These are phyloP conservation scores for Chaetodon auriga DNA, from an alignment of 2,113 vertebrate species.

Conservation along the genomic window DNA sequence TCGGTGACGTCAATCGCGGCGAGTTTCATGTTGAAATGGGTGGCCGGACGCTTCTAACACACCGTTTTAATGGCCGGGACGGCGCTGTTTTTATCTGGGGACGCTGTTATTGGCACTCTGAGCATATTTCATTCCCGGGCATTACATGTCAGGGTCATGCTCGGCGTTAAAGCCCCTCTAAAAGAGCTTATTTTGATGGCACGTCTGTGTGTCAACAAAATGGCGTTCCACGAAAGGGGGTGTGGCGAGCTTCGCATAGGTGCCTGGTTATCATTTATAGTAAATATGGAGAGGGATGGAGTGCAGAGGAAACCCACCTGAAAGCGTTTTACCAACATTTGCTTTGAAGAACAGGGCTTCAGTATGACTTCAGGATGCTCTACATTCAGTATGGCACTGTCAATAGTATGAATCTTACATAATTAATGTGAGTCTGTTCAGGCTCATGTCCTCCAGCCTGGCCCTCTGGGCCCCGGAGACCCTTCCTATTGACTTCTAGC, in stretches of 20 bases:
- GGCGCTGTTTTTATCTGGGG: background rate
- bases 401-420: no score
- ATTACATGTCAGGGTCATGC: background rate
- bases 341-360: no score
- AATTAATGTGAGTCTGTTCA: background rate
- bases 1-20: conserved; percentile 85
- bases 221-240: conserved; percentile 79
- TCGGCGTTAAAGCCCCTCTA: background rate
- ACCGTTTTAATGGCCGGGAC: background rate
- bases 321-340: no score
- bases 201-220: conserved; percentile 77
- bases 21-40: conserved; percentile 81
- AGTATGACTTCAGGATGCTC: no score
- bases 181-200: conserved; percentile 53
- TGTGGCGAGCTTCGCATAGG: conserved; percentile 63
- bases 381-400: no score
- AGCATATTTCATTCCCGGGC: background rate
- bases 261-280: conserved; percentile 40
- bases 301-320: no score
- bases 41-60: conserved; percentile 40
- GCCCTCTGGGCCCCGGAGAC: background rate
- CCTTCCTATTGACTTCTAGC: background rate
- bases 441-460: background rate
- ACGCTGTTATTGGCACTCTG: background rate
- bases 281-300: background rate